These are phyloP conservation scores for Hippocampus kuda DNA, from an alignment of 2,797 vertebrate genomes.

Conservation along the genomic window DNA sequence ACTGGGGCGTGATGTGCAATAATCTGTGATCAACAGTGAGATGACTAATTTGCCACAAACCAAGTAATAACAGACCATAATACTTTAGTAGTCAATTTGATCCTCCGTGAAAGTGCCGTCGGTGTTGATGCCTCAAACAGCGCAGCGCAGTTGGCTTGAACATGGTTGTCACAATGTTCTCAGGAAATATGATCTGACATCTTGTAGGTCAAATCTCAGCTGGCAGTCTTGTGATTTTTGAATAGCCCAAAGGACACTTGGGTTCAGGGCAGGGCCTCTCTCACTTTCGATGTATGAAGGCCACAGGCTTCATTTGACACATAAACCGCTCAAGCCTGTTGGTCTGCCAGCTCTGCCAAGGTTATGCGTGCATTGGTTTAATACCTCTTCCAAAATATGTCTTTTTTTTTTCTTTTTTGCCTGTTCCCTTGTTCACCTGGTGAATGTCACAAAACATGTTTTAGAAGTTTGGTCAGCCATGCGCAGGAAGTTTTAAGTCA, in stretches of 20 bases:
- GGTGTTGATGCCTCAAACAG: constrained; percentile 40
- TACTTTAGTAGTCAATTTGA: not conserved
- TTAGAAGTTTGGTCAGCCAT: not conserved
- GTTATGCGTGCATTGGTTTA: not conserved
- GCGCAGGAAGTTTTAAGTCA: too few relatives aligned
- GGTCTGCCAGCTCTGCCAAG: not conserved
- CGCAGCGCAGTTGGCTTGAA: constrained; percentile 26
- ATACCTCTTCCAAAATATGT: not conserved
- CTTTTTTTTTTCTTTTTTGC: not conserved
- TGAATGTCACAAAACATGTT: not conserved
- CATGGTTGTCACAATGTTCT: constrained; percentile 39
- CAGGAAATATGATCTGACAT: constrained; percentile 54
- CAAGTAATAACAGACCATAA: not conserved
- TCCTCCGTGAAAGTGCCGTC: constrained; percentile 10
- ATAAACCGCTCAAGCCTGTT: not conserved
- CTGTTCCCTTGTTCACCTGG: not conserved
- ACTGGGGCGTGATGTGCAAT: not conserved
- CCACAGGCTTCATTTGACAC: constrained; percentile 13
- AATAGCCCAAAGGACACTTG: constrained; percentile 32
- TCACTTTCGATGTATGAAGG: constrained; percentile 13
- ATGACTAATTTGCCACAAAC: not conserved
- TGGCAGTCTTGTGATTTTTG: constrained; percentile 37
- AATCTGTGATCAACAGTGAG: constrained; percentile 1
- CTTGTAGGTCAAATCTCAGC: constrained; percentile 44
- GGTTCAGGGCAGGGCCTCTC: constrained; percentile 7